Conservation (phyloP, 2,888 invertebrate species). For the Cartodere bifasciata region DNA sequence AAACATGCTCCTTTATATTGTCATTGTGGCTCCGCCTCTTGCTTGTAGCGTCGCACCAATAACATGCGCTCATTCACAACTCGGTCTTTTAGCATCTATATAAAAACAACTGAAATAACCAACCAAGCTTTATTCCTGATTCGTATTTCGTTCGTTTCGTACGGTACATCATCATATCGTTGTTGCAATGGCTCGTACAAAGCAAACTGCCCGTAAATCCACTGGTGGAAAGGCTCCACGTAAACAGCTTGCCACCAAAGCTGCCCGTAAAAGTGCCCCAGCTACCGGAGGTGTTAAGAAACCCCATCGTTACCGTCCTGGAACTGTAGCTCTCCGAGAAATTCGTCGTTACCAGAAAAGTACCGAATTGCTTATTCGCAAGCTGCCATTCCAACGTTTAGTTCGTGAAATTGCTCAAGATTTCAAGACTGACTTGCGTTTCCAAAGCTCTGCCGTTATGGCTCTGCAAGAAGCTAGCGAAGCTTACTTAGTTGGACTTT, state of each 20-base stretch:
- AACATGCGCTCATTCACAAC: too few species aligned
- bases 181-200: constrained; percentile 5
- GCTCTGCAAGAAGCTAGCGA: constrained; percentile 71
- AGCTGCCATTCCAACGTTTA: constrained; percentile 78
- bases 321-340: constrained; percentile 17
- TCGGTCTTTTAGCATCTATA: too few species aligned
- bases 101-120: too few species aligned
- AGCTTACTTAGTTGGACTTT: constrained; percentile 85
- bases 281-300: constrained; percentile 8
- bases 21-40: too few species aligned
- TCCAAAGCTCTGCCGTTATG: constrained; percentile 47
- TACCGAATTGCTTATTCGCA: constrained; percentile 49
- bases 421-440: constrained; percentile 83
- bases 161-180: neutral
- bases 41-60: too few species aligned
- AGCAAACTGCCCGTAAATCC: constrained; percentile 7
- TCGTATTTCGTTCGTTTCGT: too few species aligned
- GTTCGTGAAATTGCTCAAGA: constrained; percentile 90
- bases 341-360: constrained; percentile 51
- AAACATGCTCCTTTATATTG: too few species aligned
- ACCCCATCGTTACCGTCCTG: constrained; percentile 8
- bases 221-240: constrained; percentile 43
- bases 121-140: too few species aligned
- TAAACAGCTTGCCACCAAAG: constrained; percentile 41
- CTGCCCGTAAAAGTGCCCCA: constrained; percentile 7